Conservation (phyloP, 2,113 vertebrate species). For the Lagopus leucura region DNA sequence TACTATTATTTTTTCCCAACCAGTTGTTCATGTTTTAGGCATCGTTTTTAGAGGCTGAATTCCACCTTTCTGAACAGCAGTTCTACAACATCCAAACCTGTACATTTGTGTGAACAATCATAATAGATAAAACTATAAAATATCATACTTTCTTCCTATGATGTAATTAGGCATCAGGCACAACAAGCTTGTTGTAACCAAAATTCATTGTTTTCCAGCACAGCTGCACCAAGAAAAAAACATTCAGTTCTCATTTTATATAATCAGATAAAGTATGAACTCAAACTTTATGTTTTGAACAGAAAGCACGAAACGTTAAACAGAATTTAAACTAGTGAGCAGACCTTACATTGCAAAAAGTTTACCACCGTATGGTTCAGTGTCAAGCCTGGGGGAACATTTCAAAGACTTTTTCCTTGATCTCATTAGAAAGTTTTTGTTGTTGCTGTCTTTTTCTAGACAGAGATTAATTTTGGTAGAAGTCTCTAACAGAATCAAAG, state of each 20-base stretch:
- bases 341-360: background rate
- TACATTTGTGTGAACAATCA: background rate
- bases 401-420: background rate
- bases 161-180: background rate
- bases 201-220: background rate
- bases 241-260: background rate
- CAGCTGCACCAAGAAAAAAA: background rate
- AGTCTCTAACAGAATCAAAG: background rate
- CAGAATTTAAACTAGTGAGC: background rate
- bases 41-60: background rate
- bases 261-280: background rate
- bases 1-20: background rate
- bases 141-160: background rate
- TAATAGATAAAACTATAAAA: background rate
- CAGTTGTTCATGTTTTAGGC: background rate
- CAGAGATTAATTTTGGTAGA: background rate
- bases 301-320: background rate
- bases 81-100: background rate
- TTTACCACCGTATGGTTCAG: background rate
- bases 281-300: background rate
- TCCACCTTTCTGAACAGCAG: background rate
- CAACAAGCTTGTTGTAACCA: background rate
- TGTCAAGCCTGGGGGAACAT: background rate
- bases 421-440: background rate
- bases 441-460: background rate